Percentiles rank a stretch among this genome's conserved stretches.
phyloP scores from a whole-genome alignment of 2,113 vertebrate species.

The Megaceryle maxima region DNA sequence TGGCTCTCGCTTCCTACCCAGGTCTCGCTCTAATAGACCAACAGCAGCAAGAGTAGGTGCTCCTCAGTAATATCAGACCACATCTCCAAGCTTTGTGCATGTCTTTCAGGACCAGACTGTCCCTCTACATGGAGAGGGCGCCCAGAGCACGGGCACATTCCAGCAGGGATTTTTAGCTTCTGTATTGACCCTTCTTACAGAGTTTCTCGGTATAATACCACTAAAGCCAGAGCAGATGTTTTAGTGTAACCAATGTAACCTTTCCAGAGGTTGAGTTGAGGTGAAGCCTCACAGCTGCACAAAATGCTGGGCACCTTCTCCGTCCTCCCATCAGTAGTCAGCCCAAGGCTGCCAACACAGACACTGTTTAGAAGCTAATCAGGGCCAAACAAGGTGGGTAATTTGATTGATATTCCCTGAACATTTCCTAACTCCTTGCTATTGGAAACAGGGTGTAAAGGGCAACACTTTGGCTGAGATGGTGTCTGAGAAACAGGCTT shows the following conservation, averaged over 20 bases:
- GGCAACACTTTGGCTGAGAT: not conserved
- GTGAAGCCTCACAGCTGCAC: fast-evolving
- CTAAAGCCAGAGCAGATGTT: slow-evolving; percentile 2
- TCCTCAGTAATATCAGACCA: fast-evolving
- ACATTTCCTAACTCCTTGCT: not conserved
- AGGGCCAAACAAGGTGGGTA: not conserved
- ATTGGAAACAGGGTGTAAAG: not conserved
- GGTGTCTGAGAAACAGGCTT: not conserved
- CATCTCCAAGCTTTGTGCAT: fast-evolving
- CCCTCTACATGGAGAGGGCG: fast-evolving
- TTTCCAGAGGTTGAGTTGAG: not conserved
- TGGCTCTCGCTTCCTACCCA: not conserved
- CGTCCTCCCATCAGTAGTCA: not conserved
- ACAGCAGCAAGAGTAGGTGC: not conserved
- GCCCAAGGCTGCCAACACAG: not conserved
- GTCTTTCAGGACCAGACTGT: not conserved
- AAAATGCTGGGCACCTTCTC: not conserved
- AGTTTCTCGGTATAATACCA: not conserved
- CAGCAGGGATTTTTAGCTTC: not conserved
- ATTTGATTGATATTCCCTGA: not conserved
- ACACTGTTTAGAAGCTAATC: not conserved
- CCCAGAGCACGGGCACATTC: not conserved
- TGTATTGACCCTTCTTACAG: not conserved
- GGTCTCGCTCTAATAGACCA: not conserved
- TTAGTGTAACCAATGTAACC: not conserved